Percentiles rank a stretch among this genome's conserved stretches.
phyloP scores from a whole-genome alignment of 2,888 invertebrate genomes.

The Cabera pusaria region DNA sequence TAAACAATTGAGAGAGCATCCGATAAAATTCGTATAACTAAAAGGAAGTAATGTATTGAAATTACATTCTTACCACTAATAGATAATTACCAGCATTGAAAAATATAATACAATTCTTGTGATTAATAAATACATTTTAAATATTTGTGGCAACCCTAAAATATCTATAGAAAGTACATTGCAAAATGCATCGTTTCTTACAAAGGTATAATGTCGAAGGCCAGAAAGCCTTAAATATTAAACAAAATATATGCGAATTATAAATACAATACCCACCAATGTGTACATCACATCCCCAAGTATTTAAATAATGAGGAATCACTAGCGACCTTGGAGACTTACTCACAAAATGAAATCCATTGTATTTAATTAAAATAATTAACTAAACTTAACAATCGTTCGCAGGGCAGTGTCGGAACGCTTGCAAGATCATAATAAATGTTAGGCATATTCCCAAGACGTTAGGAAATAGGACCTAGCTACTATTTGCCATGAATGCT shows the following conservation, averaged over 20 bases:
- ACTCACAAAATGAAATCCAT: constrained; percentile 36
- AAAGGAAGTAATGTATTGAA: too few species aligned
- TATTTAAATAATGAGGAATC: constrained; percentile 18
- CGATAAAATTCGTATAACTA: too few species aligned
- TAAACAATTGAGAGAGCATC: too few species aligned
- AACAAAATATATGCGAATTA: too few species aligned
- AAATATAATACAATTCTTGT: too few species aligned
- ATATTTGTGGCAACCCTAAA: too few species aligned
- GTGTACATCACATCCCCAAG: constrained; percentile 18
- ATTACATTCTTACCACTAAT: too few species aligned
- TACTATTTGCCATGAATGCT: constrained; percentile 12
- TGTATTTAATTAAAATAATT: constrained; percentile 35
- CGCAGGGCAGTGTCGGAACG: constrained; percentile 34
- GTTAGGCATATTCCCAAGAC: constrained; percentile 32
- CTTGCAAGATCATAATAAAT: constrained; percentile 33
- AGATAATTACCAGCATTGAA: too few species aligned
- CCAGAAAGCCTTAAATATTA: constrained; percentile 4
- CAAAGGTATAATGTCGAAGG: constrained; percentile 2
- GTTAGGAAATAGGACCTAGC: constrained; percentile 29
- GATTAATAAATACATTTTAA: too few species aligned
- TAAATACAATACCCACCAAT: constrained; percentile 27
- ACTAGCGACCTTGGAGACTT: constrained; percentile 27
- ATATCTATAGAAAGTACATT: too few species aligned
- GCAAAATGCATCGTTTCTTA: constrained; percentile 2
- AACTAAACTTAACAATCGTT: constrained; percentile 37